These are phyloP conservation scores for Drosophila sturtevanti DNA, from an alignment of 1,140 invertebrate species.

Conservation along the genomic window DNA sequence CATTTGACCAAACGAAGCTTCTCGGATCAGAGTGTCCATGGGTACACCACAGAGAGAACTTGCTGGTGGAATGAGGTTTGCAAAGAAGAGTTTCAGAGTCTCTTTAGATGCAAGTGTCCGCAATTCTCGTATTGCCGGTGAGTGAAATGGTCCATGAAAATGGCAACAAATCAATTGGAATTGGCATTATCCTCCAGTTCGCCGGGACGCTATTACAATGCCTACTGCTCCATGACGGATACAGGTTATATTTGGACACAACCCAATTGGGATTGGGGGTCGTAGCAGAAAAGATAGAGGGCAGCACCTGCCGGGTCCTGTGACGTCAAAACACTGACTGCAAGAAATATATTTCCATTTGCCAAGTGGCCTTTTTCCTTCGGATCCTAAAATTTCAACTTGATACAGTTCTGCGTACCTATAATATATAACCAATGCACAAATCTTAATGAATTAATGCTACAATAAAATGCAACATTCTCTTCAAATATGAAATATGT, in stretches of 20 bases:
- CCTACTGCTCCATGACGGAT: constrained; percentile 93
- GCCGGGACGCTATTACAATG: constrained; percentile 94
- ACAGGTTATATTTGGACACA: constrained; percentile 95
- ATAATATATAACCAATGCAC: neutral
- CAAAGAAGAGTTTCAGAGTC: constrained; percentile 94
- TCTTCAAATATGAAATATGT: neutral
- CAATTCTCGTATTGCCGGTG: constrained; percentile 92
- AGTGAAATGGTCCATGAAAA: constrained; percentile 16
- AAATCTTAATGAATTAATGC: neutral
- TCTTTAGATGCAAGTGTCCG: constrained; percentile 93
- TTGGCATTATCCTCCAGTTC: constrained; percentile 75
- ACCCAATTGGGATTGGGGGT: constrained; percentile 86
- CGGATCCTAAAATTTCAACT: no score
- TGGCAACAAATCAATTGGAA: neutral
- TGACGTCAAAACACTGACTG: constrained; percentile 64
- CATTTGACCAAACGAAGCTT: constrained; percentile 87
- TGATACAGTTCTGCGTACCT: no score
- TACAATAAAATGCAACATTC: neutral
- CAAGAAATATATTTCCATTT: constrained; percentile 44
- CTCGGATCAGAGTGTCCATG: constrained; percentile 90
- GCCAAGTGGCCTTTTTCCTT: constrained; percentile 18
- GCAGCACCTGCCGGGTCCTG: constrained; percentile 41
- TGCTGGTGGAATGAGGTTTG: constrained; percentile 97
- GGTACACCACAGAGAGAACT: constrained; percentile 92
- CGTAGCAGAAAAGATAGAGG: constrained; percentile 22